phyloP scores from a whole-genome alignment of 1,140 invertebrate species.

The Ctenoplectra terminalis region DNA sequence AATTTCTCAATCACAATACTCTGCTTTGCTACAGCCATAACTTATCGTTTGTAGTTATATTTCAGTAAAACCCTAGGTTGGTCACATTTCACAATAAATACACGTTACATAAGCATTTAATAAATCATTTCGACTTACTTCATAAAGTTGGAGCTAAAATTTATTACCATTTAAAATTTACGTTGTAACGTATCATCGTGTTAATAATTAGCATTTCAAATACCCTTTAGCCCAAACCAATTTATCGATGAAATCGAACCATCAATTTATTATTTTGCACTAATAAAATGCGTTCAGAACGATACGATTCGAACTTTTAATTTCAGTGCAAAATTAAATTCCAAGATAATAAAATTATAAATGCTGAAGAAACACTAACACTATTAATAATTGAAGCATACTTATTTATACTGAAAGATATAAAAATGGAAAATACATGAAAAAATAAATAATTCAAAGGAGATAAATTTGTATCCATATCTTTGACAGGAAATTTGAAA shows the following conservation, averaged over 20 bases:
- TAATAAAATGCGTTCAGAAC: background rate
- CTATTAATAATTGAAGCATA: too few relatives aligned
- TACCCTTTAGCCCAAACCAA: background rate
- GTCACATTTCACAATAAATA: background rate
- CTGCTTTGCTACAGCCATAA: background rate
- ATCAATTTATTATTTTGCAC: background rate
- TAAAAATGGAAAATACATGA: too few relatives aligned
- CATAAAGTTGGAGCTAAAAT: background rate
- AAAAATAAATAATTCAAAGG: too few relatives aligned
- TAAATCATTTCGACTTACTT: background rate
- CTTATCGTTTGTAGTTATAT: background rate
- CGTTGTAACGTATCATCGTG: background rate
- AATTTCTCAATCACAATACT: background rate
- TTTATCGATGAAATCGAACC: background rate
- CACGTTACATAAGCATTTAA: background rate
- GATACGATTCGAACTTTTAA: background rate
- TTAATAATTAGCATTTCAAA: background rate
- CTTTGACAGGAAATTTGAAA: too few relatives aligned
- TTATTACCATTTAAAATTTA: background rate
- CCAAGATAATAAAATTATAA: too few relatives aligned
- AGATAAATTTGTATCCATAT: too few relatives aligned
- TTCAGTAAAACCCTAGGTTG: background rate
- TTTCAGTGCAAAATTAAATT: background rate
- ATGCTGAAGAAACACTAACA: background rate
- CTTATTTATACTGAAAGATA: too few relatives aligned